Evolutionary conservation across 2,888 invertebrate genomes (phyloP).

Genomic region (Lycocerus yunnanus): DNA sequence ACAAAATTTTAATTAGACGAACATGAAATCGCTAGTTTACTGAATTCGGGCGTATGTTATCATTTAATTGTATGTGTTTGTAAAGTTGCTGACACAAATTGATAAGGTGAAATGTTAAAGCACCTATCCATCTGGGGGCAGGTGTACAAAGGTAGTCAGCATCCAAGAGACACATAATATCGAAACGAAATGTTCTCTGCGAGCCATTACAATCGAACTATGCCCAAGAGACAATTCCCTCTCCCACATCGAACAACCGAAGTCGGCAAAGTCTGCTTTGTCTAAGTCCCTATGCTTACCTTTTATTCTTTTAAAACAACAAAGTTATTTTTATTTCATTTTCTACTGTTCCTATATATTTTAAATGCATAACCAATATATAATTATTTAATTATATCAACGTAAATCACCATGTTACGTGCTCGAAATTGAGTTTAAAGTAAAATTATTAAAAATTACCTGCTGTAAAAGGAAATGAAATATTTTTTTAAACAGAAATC

Average conservation of each 20-base stretch:
- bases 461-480: neutral
- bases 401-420: neutral
- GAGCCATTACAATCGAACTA: slow-evolving; percentile 43
- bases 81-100: slow-evolving; percentile 24
- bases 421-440: neutral
- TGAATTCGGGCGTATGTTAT: neutral
- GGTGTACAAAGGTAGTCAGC: slow-evolving; percentile 33
- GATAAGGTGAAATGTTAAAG: slow-evolving; percentile 27
- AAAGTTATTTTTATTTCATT: slow-evolving; percentile 26
- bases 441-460: neutral
- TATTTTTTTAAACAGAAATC: neutral
- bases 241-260: slow-evolving; percentile 33
- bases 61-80: slow-evolving; percentile 12
- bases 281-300: slow-evolving; percentile 36
- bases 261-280: slow-evolving; percentile 32
- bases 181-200: slow-evolving; percentile 38
- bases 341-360: neutral
- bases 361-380: neutral
- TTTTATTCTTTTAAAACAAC: slow-evolving; percentile 31
- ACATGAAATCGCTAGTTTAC: neutral
- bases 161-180: slow-evolving; percentile 39
- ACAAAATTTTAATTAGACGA: neutral
- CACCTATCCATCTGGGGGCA: slow-evolving; percentile 31
- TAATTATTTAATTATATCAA: neutral
- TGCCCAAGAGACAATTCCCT: slow-evolving; percentile 37